A percentile compares a stretch with the other conserved stretches of the same genome.
Conservation (phyloP, 2,888 invertebrate species). For the Andrena flavipes region DNA sequence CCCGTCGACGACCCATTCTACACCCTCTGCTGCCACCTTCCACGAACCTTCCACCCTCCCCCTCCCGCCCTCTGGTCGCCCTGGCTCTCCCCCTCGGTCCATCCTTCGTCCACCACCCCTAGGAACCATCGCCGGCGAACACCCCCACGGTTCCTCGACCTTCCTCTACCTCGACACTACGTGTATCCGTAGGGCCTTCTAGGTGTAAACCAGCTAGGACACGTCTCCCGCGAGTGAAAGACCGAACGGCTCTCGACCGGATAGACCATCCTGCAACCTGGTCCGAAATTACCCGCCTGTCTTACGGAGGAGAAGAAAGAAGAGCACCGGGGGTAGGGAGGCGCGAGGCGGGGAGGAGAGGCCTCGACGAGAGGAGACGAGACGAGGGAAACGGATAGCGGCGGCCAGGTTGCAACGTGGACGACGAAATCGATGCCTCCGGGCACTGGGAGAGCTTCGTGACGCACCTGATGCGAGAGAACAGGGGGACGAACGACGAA, state of each 20-base stretch:
- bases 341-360: not conserved
- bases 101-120: conserved; percentile 67
- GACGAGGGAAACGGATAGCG: not conserved
- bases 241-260: conserved; percentile 7
- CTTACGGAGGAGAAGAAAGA: not conserved
- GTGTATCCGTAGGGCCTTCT: conserved; percentile 40
- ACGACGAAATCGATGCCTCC: conserved; percentile 69
- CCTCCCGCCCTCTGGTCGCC: not conserved
- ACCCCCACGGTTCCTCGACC: conserved; percentile 51
- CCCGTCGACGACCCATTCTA: conserved; percentile 66
- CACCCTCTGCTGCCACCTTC: conserved; percentile 69
- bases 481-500: conserved; percentile 33
- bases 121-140: conserved; percentile 45
- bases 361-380: not conserved
- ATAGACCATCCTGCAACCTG: conserved; percentile 36
- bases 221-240: conserved; percentile 12
- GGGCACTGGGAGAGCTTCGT: conserved; percentile 64
- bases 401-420: conserved; percentile 36
- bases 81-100: conserved; percentile 59
- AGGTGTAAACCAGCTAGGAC: conserved; percentile 49
- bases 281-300: conserved; percentile 52
- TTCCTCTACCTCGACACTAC: conserved; percentile 64
- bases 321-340: not conserved
- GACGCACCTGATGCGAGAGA: conserved; percentile 71
- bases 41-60: conserved; percentile 47